Evolutionary conservation across 2,797 vertebrate genomes (phyloP).

Genomic region (Eospalax fontanierii): DNA sequence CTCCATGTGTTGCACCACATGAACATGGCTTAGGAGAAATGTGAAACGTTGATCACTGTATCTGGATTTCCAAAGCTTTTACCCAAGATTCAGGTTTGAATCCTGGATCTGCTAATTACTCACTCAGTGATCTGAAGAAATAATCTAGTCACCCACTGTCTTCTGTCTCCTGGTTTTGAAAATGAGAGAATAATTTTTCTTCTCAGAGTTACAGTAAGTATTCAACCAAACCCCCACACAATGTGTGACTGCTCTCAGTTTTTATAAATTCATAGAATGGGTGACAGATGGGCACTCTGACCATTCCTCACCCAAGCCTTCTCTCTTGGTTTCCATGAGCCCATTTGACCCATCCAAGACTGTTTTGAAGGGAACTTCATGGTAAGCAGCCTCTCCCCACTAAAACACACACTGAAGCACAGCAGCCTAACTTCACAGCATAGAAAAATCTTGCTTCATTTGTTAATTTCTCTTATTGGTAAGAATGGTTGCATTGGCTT

Average conservation of each 20-base stretch:
- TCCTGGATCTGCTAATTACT: background rate
- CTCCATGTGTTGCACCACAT: background rate
- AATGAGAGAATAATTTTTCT: slow-evolving; percentile 37
- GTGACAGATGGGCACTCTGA: background rate
- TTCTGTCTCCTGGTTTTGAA: slow-evolving; percentile 31
- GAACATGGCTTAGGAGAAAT: background rate
- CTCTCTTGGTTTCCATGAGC: background rate
- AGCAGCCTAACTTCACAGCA: slow-evolving; percentile 8
- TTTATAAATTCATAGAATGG: background rate
- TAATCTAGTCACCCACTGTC: background rate
- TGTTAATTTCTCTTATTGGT: slow-evolving; percentile 25
- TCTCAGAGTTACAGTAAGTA: background rate
- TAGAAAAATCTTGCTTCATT: slow-evolving; percentile 18
- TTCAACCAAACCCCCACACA: background rate
- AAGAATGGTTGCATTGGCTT: background rate
- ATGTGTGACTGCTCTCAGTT: background rate
- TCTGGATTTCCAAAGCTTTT: slow-evolving; percentile 6
- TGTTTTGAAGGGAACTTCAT: slow-evolving; percentile 23
- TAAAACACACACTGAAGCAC: slow-evolving; percentile 49
- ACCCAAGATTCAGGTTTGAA: slow-evolving; percentile 16
- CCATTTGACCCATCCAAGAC: background rate
- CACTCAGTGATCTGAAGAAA: background rate
- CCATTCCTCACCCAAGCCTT: background rate
- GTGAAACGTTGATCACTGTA: background rate
- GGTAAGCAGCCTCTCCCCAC: slow-evolving; percentile 3